Percentiles rank a stretch among this genome's conserved stretches.
Conservation (phyloP, 35 echinoderm and acorn worm genomes). For the Amphiura filiformis region DNA sequence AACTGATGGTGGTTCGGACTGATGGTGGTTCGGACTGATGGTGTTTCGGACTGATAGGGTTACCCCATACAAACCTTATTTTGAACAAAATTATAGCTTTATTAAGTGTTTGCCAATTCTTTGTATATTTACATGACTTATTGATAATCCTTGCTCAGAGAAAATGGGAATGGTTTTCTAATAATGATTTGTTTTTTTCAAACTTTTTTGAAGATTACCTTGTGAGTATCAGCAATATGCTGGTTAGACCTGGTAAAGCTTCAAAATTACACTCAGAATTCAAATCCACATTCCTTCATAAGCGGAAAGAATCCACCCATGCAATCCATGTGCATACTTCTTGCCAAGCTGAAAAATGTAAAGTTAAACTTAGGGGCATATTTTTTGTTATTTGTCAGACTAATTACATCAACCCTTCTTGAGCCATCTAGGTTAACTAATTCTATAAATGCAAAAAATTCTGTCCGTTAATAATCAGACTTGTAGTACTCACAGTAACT, state of each 20-base stretch:
- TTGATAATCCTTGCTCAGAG: background rate
- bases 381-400: slow-evolving; percentile 47
- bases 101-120: background rate
- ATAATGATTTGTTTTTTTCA: background rate
- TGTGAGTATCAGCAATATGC: slow-evolving; percentile 97
- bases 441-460: too few relatives aligned
- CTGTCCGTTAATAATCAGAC: too few relatives aligned
- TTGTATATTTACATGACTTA: background rate
- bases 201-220: slow-evolving; percentile 26
- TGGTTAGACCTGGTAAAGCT: slow-evolving; percentile 67
- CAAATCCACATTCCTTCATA: slow-evolving; percentile 38
- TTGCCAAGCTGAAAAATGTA: too few relatives aligned
- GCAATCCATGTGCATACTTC: slow-evolving; percentile 76
- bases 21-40: too few relatives aligned
- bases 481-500: too few relatives aligned
- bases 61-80: too few relatives aligned
- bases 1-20: too few relatives aligned
- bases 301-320: slow-evolving; percentile 90
- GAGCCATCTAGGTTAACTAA: too few relatives aligned
- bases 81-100: background rate
- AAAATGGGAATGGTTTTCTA: background rate
- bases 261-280: slow-evolving; percentile 68
- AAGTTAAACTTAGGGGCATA: too few relatives aligned
- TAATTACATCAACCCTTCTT: background rate
- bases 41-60: too few relatives aligned